phyloP scores from a whole-genome alignment of 2,113 vertebrate species.

The Hippocampus barbouri region DNA sequence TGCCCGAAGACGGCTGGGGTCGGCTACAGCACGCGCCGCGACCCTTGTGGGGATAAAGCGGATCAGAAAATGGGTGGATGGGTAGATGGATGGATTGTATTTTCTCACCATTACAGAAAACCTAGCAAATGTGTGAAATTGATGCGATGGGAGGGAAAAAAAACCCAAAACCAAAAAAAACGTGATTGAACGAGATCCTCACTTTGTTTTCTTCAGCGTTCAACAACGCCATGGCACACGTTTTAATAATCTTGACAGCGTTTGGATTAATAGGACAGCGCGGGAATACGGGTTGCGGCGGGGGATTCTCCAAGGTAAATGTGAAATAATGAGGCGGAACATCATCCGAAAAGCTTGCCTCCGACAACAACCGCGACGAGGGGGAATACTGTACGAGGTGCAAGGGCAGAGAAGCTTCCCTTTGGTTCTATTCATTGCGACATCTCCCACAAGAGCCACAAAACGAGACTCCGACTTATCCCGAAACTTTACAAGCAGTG shows the following conservation, averaged over 20 bases:
- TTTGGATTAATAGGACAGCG: conserved; percentile 37
- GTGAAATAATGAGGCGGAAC: conserved; percentile 43
- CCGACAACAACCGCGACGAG: neutral
- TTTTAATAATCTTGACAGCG: conserved; percentile 41
- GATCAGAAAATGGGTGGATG: no score
- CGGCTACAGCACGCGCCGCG: no score
- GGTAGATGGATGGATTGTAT: no score
- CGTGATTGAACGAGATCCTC: neutral
- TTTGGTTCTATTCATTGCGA: conserved; percentile 36
- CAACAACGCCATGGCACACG: conserved; percentile 17
- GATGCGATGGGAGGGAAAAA: neutral
- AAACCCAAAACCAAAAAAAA: neutral
- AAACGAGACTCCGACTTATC: conserved; percentile 49
- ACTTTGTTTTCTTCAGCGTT: neutral
- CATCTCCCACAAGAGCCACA: conserved; percentile 49
- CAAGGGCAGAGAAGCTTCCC: conserved; percentile 38
- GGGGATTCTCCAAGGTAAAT: conserved; percentile 26
- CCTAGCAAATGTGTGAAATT: neutral
- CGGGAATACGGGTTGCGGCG: conserved; percentile 1
- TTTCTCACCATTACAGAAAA: no score
- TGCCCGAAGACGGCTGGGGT: no score
- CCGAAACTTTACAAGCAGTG: conserved; percentile 61
- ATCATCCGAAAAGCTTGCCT: conserved; percentile 16
- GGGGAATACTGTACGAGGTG: neutral
- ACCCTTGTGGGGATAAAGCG: no score